Evolutionary conservation across 1,140 invertebrate genomes (phyloP), one percentile per base, ranked within the genome.

Genomic region (Mercenaria mercenaria): DNA sequence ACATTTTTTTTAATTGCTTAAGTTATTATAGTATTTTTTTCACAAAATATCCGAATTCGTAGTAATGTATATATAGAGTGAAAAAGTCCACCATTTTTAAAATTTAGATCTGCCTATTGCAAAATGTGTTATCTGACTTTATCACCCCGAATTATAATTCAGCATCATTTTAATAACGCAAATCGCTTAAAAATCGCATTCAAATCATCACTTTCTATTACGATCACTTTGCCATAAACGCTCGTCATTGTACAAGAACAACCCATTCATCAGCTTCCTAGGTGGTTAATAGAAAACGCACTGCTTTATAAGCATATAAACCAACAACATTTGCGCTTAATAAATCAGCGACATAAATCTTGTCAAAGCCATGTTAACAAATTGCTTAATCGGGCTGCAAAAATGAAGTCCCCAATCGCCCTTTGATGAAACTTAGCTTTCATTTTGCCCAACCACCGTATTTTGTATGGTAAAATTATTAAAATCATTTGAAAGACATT

Each of bases 311-410:
- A 43, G 39, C 50, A 82, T 56, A 82, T 79, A 82, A 82, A 82
- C 56, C 80, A 64, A 82, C 56, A 64, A 82, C 52, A 39, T 82
- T 82, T 41, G 18, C 41, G 80, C 80, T 82, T 59, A 59, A 82
- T 82, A 82, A 67, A 67, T 20, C 80, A 34, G 20, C 37, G 23
- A 74, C 83, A 85, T 85, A 85, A 85, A 85, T 76, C 83, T 72
- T 85, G 83, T 84, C 59, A 84, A 84, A 84, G 64, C 37, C 64
- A 43, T 84, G 82, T 85, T 85, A 85, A 85, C 83, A 85, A 85
- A 85, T 85, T 74, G 83, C 41, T 76, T 74, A 85, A 85, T 85
- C 83, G 50, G 83, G 83, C 83, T 85, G 41, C 43, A 72, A 85
- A 56, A 72, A 72, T 72, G 67, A 50, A 74, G 67, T 67, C 67